These are phyloP conservation scores for Chromoteleia sp. DNA, from an alignment of 2,888 invertebrate genomes.

Conservation along the genomic window DNA sequence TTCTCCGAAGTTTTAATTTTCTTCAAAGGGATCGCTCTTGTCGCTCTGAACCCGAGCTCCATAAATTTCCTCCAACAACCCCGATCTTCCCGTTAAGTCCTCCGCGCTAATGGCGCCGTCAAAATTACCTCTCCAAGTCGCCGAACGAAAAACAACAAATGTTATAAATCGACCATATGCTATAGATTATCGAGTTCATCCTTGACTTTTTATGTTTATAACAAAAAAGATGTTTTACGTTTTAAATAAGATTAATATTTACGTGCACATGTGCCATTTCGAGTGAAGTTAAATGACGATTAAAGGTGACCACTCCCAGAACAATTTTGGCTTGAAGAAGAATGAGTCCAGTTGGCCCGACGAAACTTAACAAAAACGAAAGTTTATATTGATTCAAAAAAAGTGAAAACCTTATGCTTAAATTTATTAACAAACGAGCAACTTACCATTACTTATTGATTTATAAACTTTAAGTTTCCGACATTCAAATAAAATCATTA, in stretches of 20 bases:
- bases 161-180: conserved; percentile 68
- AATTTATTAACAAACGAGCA: conserved; percentile 3
- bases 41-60: conserved; percentile 62
- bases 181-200: conserved; percentile 52
- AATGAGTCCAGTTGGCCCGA: conserved; percentile 21
- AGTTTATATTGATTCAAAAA: conserved; percentile 1
- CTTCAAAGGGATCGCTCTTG: conserved; percentile 68
- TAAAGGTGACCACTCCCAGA: conserved; percentile 22
- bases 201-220: conserved; percentile 38
- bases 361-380: conserved; percentile 13
- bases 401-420: not conserved
- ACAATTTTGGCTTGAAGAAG: conserved; percentile 3
- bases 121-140: conserved; percentile 63
- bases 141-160: conserved; percentile 63
- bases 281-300: conserved; percentile 31
- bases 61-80: conserved; percentile 69
- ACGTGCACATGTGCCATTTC: conserved; percentile 48
- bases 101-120: conserved; percentile 66
- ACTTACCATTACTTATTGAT: conserved; percentile 14
- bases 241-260: conserved; percentile 43
- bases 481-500: not conserved
- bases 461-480: conserved; percentile 4
- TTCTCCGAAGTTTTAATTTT: conserved; percentile 69
- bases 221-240: conserved; percentile 52
- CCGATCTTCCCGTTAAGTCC: conserved; percentile 68